Evolutionary conservation across 2,797 vertebrate species (phyloP), one percentile per base, ranked within the genome.

Genomic region (Sebastes taczanowskii): DNA sequence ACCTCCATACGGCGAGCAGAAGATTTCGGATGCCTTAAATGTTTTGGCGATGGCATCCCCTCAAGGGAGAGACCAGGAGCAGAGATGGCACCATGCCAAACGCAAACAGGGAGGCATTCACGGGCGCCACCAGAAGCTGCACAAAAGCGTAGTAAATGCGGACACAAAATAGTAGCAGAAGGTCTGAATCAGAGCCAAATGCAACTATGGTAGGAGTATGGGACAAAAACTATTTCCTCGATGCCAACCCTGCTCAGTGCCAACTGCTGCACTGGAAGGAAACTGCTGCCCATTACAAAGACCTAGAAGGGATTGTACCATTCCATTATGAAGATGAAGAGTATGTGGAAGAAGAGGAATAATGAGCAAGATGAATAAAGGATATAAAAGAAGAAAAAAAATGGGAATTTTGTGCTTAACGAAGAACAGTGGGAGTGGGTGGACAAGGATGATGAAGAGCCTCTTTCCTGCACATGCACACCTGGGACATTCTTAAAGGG

Each of bases 401-500:
- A 34, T 61, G 32, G 76, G 78, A 87, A 88, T 88, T 85, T 87
- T 84, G 49, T 85, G 86, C 88, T 81, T 92, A 92, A 93, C 71
- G 84, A 93, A 90, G 86, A 93, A 91, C 90, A 88, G 81, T 84
- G 82, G 86, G 89, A 94, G 86, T 88, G 79, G 73, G 84, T 85
- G 86, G 91, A 90, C 89, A 83, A 88, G 88, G 82, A 93, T 92
- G 94, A 93, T 91, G 91, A 91, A 93, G 91, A 92, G 83, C 86
- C 78, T 90, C 80, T 87, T 88, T 87, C 86, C 86, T 90, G 84
- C 85, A 88, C 83, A 82, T 86, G 86, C 86, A 91, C 94, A 94
- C 93, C 93, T 94, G 93, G 92, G 94, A 94, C 89, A 75, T 83
- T 92, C 93, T 94, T 94, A 94, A 93, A 94, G 93, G 93, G 92